phyloP scores from a whole-genome alignment of 2,888 invertebrate genomes.

The Heliconius hortense region DNA sequence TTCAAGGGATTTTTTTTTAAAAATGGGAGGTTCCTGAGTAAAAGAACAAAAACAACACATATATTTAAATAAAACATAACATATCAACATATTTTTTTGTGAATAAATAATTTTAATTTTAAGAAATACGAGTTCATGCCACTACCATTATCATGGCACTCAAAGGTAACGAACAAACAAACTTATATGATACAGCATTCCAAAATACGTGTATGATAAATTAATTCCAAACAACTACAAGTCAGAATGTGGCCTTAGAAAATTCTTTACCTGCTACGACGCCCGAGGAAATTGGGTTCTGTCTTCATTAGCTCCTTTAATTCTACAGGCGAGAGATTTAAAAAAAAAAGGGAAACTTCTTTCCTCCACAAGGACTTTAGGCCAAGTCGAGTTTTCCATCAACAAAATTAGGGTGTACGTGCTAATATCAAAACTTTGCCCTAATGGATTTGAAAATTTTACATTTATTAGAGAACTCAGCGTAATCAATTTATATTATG shows the following conservation, averaged over 20 bases:
- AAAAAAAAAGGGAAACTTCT: conserved; percentile 37
- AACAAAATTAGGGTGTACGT: conserved; percentile 77
- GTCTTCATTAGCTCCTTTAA: conserved; percentile 69
- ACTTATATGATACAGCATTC: background rate
- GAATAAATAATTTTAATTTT: too few species aligned
- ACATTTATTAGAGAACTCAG: conserved; percentile 64
- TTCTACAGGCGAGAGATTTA: conserved; percentile 54
- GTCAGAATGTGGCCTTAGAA: conserved; percentile 33
- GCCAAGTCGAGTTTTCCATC: conserved; percentile 74
- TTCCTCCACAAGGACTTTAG: conserved; percentile 70
- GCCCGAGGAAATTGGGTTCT: conserved; percentile 65
- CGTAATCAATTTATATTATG: conserved; percentile 64
- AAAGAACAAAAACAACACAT: too few species aligned
- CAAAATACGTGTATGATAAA: background rate
- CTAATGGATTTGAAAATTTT: conserved; percentile 77
- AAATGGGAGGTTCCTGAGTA: too few species aligned
- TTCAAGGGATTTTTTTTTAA: too few species aligned
- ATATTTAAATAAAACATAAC: too few species aligned
- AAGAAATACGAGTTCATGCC: background rate
- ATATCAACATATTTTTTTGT: too few species aligned
- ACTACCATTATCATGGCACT: background rate
- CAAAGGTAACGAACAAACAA: background rate
- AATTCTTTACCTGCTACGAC: conserved; percentile 40
- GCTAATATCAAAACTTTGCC: conserved; percentile 74
- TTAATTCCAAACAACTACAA: conserved; percentile 29